Conservation (phyloP, 2,888 invertebrate species). For the Thelaira solivaga region DNA sequence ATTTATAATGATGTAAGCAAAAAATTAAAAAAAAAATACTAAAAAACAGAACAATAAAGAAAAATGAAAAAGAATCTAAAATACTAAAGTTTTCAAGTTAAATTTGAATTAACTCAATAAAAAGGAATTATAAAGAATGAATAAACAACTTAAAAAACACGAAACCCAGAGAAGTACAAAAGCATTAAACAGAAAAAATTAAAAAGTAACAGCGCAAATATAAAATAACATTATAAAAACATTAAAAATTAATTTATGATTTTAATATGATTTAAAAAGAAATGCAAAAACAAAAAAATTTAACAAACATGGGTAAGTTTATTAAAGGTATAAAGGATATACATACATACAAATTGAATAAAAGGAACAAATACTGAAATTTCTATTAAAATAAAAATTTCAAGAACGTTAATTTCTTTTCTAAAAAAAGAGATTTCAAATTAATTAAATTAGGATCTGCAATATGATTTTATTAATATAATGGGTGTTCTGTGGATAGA, state of each 20-base stretch:
- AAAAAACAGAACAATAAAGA: constrained; percentile 17
- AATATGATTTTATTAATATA: too few relatives aligned
- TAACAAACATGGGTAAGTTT: constrained; percentile 8
- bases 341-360: too few relatives aligned
- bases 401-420: too few relatives aligned
- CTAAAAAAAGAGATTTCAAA: too few relatives aligned
- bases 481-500: too few relatives aligned
- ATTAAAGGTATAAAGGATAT: not conserved
- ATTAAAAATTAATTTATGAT: constrained; percentile 63
- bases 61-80: constrained; percentile 38
- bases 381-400: too few relatives aligned
- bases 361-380: too few relatives aligned
- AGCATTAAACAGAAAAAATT: constrained; percentile 25
- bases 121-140: constrained; percentile 21
- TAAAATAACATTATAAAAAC: constrained; percentile 57
- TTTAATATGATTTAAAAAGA: constrained; percentile 53
- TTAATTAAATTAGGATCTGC: too few relatives aligned
- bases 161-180: constrained; percentile 24
- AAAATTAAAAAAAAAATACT: not conserved
- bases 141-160: not conserved
- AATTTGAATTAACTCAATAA: constrained; percentile 61
- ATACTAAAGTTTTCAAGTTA: constrained; percentile 57
- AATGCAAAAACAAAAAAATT: not conserved
- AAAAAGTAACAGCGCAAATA: constrained; percentile 27
- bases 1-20: not conserved